Evolutionary conservation across 2,113 vertebrate species (phyloP), one percentile per base, ranked within the genome.

Genomic region (Mugil cephalus): DNA sequence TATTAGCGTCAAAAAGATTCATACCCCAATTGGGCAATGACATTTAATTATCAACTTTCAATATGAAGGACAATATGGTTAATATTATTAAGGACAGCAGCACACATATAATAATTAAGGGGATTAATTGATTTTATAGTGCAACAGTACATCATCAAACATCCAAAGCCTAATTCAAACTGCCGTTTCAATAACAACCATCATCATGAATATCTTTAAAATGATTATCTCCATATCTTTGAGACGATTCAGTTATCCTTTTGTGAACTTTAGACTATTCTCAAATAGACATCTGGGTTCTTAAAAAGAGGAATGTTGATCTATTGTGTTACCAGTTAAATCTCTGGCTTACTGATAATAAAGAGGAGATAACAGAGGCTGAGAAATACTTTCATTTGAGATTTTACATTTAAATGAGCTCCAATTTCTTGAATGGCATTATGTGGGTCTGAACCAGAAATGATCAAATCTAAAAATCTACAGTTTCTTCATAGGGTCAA

Each of bases 41-140:
- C 45, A 30, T 54, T 43, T 74, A 46, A 67, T 30, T 4, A 56
- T 63, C 9, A 69, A 21, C 43, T 34, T 35, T 69, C 35, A 13
- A 30, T n/a, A n/a, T n/a, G n/a, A n/a, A n/a, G n/a, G n/a, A n/a
- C 15, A 21, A 63, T 63, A 52, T n/a, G 13, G 30, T 9, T 30
- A 24, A 35, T 19, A 13, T 13, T 38, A 19, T 18, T 7, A n/a
- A 47, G 0, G 10, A 72, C 17, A 65, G 35, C 42, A 45, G 55
- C 18, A 68, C 24, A 38, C 39, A 53, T 52, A 8, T 7, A 34
- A 55, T 34, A 21, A 43, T 58, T 13, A 40, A 36, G 6, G 24
- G 4, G 1, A 12, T 15, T 15, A 38, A 18, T 21, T 13, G 4
- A 38, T 58, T 42, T 55, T 48, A 54, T 19, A 38, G 30, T 1